Conservation (phyloP, 1,140 invertebrate genomes). For the Cheumatopsyche charites region DNA sequence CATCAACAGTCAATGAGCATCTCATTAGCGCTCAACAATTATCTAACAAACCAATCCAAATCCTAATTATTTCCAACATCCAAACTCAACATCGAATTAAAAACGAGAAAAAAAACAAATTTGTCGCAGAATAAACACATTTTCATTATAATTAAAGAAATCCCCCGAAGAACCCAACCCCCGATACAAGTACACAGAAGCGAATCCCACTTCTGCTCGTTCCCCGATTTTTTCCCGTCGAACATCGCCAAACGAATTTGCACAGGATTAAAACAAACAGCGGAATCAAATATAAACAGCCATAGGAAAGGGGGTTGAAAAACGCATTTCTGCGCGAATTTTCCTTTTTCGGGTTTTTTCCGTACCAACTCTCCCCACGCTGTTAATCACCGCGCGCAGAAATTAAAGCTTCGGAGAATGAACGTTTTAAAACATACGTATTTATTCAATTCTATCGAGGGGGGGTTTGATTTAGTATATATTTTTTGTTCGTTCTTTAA, state of each 20-base stretch:
- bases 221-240: conserved; percentile 1
- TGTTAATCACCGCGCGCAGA: conserved; percentile 19
- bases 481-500: too few species aligned
- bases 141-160: conserved; percentile 31
- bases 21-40: too few species aligned
- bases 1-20: too few species aligned
- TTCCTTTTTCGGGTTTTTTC: background rate
- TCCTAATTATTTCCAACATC: too few species aligned
- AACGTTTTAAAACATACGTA: conserved; percentile 9
- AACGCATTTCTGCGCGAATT: conserved; percentile 16
- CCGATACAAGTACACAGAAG: background rate
- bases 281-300: conserved; percentile 23
- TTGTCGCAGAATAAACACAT: conserved; percentile 22
- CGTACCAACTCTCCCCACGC: background rate
- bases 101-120: too few species aligned
- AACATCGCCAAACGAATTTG: conserved; percentile 25
- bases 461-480: too few species aligned
- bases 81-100: too few species aligned
- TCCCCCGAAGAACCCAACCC: background rate
- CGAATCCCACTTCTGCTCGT: background rate
- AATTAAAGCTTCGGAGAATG: conserved; percentile 15
- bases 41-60: too few species aligned
- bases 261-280: conserved; percentile 23
- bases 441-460: conserved; percentile 25
- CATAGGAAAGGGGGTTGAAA: background rate